Conservation (phyloP, 92 coral and sea anemone genomes). For the Micromussa lordhowensis region DNA sequence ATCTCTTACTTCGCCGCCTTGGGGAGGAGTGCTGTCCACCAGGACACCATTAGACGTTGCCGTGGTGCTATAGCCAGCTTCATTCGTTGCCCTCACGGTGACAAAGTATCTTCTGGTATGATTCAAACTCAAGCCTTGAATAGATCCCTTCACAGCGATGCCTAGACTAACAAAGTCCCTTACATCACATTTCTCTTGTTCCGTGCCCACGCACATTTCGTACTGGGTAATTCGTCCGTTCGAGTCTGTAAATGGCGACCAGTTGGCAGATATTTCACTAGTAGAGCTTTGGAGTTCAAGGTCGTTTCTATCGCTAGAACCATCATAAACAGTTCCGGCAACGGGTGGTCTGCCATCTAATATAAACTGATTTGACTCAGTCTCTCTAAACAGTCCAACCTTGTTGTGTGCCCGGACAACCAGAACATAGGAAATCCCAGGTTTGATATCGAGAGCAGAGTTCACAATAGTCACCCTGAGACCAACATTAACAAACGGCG, state of each 20-base stretch:
- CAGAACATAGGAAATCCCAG: slow-evolving; percentile 77
- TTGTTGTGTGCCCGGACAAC: slow-evolving; percentile 87
- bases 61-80: slow-evolving; percentile 75
- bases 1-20: slow-evolving; percentile 75
- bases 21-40: slow-evolving; percentile 89
- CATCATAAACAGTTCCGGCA: slow-evolving; percentile 86
- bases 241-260: slow-evolving; percentile 85
- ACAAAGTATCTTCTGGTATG: slow-evolving; percentile 78
- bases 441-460: slow-evolving; percentile 75
- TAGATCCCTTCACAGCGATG: slow-evolving; percentile 44
- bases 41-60: slow-evolving; percentile 82
- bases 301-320: slow-evolving; percentile 56
- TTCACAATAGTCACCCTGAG: slow-evolving; percentile 52
- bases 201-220: slow-evolving; percentile 88
- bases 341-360: slow-evolving; percentile 68
- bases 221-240: slow-evolving; percentile 75
- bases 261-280: slow-evolving; percentile 77
- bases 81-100: slow-evolving; percentile 81
- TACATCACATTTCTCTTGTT: slow-evolving; percentile 76
- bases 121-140: slow-evolving; percentile 70
- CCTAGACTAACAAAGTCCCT: slow-evolving; percentile 69
- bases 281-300: slow-evolving; percentile 78
- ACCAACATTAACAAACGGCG: slow-evolving; percentile 71
- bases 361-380: slow-evolving; percentile 78
- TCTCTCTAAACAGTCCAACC: slow-evolving; percentile 71